Evolutionary conservation across 2,888 invertebrate species (phyloP).

Genomic region (Harpagoxenus sublaevis): DNA sequence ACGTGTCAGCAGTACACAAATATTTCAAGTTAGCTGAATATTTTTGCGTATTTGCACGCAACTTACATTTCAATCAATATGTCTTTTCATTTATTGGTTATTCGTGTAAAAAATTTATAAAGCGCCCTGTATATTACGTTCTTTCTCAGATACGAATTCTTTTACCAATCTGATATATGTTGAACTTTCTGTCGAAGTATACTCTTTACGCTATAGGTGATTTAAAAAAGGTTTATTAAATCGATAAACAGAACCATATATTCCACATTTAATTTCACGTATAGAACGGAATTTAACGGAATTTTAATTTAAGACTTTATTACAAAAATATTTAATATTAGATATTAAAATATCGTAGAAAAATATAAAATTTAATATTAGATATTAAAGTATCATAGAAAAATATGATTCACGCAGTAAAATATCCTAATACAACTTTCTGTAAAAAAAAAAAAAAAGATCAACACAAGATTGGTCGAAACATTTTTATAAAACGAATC

Average conservation of each 20-base stretch:
- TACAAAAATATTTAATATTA: slow-evolving; percentile 4
- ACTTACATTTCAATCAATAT: slow-evolving; percentile 37
- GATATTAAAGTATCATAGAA: not conserved
- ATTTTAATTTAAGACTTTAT: not conserved
- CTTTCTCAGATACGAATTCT: slow-evolving; percentile 6
- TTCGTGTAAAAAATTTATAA: slow-evolving; percentile 41
- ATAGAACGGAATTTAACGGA: not conserved
- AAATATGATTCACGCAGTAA: not conserved
- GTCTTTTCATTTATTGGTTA: slow-evolving; percentile 46
- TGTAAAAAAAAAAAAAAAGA: not conserved
- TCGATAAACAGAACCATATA: not conserved
- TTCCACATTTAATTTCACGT: slow-evolving; percentile 3
- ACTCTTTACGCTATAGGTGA: not conserved
- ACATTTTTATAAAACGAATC: not conserved
- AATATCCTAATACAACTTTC: not conserved
- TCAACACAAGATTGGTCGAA: not conserved
- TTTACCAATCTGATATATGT: slow-evolving; percentile 20
- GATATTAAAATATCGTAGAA: not conserved
- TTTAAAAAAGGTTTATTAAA: slow-evolving; percentile 1
- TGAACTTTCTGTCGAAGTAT: not conserved
- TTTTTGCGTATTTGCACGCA: slow-evolving; percentile 34
- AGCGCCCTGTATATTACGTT: not conserved
- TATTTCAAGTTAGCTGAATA: slow-evolving; percentile 32
- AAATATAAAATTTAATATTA: not conserved
- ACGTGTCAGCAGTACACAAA: not conserved